A percentile compares a stretch with the other conserved stretches of the same genome.
phyloP scores from a whole-genome alignment of 2,888 invertebrate species.

The Pycnomerus fuliginosus region DNA sequence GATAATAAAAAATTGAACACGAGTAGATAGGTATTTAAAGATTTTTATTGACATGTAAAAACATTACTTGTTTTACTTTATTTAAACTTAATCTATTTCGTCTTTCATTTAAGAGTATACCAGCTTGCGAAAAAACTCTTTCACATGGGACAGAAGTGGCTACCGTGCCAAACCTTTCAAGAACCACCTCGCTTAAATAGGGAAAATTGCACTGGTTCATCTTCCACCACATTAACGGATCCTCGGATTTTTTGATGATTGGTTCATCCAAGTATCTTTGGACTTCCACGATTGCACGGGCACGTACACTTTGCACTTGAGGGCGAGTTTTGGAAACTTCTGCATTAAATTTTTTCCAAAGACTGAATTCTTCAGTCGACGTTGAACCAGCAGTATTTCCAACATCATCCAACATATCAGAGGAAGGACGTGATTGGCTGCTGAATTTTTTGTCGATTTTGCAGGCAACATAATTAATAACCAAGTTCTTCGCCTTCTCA shows the following conservation, averaged over 20 bases:
- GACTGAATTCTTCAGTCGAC: slow-evolving; percentile 5
- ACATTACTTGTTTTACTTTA: slow-evolving; percentile 9
- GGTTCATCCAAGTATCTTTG: slow-evolving; percentile 3
- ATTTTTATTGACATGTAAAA: slow-evolving; percentile 8
- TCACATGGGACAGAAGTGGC: slow-evolving; percentile 12
- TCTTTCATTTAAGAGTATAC: slow-evolving; percentile 4
- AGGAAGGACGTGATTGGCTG: neutral
- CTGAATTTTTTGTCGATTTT: neutral
- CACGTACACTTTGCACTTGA: neutral
- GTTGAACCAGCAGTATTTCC: neutral
- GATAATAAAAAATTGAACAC: no score
- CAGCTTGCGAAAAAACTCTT: slow-evolving; percentile 11
- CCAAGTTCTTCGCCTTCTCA: neutral
- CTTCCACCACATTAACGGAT: slow-evolving; percentile 5
- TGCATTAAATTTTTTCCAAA: slow-evolving; percentile 16
- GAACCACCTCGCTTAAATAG: neutral
- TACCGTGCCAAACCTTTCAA: slow-evolving; percentile 1
- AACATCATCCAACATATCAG: neutral
- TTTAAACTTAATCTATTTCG: slow-evolving; percentile 3
- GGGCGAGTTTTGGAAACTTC: neutral
- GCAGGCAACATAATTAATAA: neutral
- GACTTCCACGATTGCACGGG: slow-evolving; percentile 13
- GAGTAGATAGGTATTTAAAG: no score
- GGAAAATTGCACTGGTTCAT: slow-evolving; percentile 1
- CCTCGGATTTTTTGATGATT: neutral